Base-by-base conservation (phyloP, 2,888 invertebrate species). In the Spodoptera littoralis region DNA sequence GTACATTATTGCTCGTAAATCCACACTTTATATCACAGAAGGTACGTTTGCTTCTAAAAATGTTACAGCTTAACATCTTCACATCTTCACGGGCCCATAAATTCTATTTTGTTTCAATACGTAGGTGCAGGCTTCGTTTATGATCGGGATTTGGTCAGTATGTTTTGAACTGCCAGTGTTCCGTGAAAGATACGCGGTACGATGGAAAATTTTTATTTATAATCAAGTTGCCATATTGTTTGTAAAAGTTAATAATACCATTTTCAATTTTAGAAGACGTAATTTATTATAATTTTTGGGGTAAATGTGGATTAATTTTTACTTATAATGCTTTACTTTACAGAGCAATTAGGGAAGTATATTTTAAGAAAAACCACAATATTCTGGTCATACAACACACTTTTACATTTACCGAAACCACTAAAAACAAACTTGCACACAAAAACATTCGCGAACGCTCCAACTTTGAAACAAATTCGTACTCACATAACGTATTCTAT, bases 11-110 rank as follows among this genome's bases (percentile, higher is more conserved):
- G 59, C 46, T 55, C 57, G 55, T 75, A 75, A 69, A 65, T 64
- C 18, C 59, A 30, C 49, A 62, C 60, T 70, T 73, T 65, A 73
- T 75, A 53, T 61, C 44, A 53, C 18, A 18, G 56, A 71, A 66
- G 70, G 58, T 72, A 60, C 51, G 47, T 52, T 67, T 60, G 60
- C 55, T 66, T 65, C 60, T 67, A 77, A 84, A 82, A 84, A 81
- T 75, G 77, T 79, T 75, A 76, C 66, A 60, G 76, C 77, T 83
- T 80, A 83, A 84, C 67, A 79, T 80, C 69, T 83, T 79, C 72
- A 75, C 66, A 79, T 80, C 67, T 83, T 79, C 72, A 75, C 66
- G 65, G 70, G 72, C 70, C 63, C 51, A 84, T 87, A 84, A 85
- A 86, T 85, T 77, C 66, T 66, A 72, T 81, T 83, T 70, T 67